Conservation (phyloP, 2,888 invertebrate species). For the Raillietiella orientalis region DNA sequence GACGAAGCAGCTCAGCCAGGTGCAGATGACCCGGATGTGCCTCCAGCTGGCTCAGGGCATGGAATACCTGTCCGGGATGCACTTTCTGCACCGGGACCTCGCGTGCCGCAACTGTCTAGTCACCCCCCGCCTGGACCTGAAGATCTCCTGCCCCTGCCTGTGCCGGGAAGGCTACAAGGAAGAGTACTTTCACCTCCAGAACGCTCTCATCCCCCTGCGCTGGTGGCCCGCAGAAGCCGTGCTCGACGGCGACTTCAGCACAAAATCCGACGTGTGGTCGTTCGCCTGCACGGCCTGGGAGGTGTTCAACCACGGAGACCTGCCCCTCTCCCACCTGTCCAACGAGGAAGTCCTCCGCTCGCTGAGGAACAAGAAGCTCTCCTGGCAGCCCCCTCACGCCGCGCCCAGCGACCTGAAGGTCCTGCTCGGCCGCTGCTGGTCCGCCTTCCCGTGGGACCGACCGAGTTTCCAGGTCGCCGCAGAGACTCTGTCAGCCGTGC, state of each 20-base stretch:
- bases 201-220: slow-evolving; percentile 52
- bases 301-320: slow-evolving; percentile 39
- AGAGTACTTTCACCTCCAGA: slow-evolving; percentile 69
- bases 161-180: slow-evolving; percentile 55
- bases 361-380: slow-evolving; percentile 7
- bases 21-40: slow-evolving; percentile 15
- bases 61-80: slow-evolving; percentile 35
- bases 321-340: slow-evolving; percentile 37
- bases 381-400: slow-evolving; percentile 9
- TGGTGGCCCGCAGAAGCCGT: slow-evolving; percentile 75
- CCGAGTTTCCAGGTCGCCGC: slow-evolving; percentile 14
- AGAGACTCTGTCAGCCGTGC: slow-evolving; percentile 5
- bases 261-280: slow-evolving; percentile 73
- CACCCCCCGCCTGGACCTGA: slow-evolving; percentile 38
- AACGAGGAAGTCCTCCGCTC: slow-evolving; percentile 28
- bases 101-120: slow-evolving; percentile 72
- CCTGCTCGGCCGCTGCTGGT: slow-evolving; percentile 11
- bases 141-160: slow-evolving; percentile 44
- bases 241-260: slow-evolving; percentile 59
- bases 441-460: slow-evolving; percentile 12
- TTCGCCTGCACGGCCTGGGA: slow-evolving; percentile 72
- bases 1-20: slow-evolving; percentile 22
- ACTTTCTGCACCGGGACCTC: slow-evolving; percentile 63
- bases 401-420: slow-evolving; percentile 11
- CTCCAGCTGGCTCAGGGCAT: slow-evolving; percentile 43